These are phyloP conservation scores for Lordiphosa andalusiaca DNA, from an alignment of 2,888 invertebrate genomes.

Conservation along the genomic window DNA sequence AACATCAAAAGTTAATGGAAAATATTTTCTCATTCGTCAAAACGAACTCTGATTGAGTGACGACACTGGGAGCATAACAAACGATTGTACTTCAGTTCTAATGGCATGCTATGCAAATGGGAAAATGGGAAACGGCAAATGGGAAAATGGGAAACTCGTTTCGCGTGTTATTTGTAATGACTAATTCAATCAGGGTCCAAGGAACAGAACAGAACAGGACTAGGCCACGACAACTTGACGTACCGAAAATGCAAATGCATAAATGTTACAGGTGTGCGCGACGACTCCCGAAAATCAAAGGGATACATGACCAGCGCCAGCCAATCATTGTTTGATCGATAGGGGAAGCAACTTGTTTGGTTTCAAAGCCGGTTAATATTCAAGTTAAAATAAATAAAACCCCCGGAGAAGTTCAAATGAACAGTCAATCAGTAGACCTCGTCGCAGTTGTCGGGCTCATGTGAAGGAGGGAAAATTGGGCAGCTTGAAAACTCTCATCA, in stretches of 20 bases:
- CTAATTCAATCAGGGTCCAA: slow-evolving; percentile 34
- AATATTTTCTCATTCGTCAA: no score
- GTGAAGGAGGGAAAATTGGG: slow-evolving; percentile 12
- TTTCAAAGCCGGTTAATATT: slow-evolving; percentile 63
- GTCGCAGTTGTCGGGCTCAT: slow-evolving; percentile 36
- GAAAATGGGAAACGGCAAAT: slow-evolving; percentile 16
- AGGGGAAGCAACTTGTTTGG: slow-evolving; percentile 43
- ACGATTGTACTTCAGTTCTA: not conserved
- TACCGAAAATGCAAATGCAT: slow-evolving; percentile 32
- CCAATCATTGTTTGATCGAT: slow-evolving; percentile 71
- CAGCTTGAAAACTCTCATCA: slow-evolving; percentile 38
- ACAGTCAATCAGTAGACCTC: slow-evolving; percentile 39
- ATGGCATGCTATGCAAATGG: slow-evolving; percentile 36
- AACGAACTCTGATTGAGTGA: no score
- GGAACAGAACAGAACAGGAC: slow-evolving; percentile 35
- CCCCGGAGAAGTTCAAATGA: slow-evolving; percentile 48
- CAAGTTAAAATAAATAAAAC: slow-evolving; percentile 59
- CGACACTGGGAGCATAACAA: no score
- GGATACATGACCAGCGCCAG: slow-evolving; percentile 36
- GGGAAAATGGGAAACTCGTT: slow-evolving; percentile 2
- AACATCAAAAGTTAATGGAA: no score
- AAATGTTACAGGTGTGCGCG: slow-evolving; percentile 39
- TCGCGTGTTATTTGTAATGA: slow-evolving; percentile 26
- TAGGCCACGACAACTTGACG: slow-evolving; percentile 24
- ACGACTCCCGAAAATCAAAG: slow-evolving; percentile 21